A percentile compares a stretch with the other conserved stretches of the same genome.
Conservation (phyloP, 2,113 vertebrate genomes). For the Paramisgurnus dabryanus region DNA sequence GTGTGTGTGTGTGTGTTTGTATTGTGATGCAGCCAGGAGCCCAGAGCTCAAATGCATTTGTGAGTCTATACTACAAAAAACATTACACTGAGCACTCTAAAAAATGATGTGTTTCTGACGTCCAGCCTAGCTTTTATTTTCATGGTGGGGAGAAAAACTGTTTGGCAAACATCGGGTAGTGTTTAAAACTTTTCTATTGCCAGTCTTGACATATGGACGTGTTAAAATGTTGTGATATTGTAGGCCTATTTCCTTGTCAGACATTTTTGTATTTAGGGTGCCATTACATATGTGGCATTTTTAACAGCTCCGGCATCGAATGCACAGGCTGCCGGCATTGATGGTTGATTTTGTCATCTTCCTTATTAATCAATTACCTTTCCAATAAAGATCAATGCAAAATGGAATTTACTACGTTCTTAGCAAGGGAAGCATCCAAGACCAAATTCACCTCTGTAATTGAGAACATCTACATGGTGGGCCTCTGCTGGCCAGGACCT, state of each 20-base stretch:
- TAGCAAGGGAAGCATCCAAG: constrained; percentile 53
- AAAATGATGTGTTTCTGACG: constrained; percentile 61
- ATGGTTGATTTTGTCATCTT: neutral
- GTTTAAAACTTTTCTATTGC: constrained; percentile 60
- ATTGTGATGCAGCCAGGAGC: constrained; percentile 54
- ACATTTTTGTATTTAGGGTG: constrained; percentile 53
- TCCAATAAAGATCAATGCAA: constrained; percentile 4
- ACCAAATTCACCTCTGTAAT: constrained; percentile 56
- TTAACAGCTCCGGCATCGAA: constrained; percentile 45
- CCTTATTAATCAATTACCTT: neutral
- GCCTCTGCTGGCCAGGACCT: neutral
- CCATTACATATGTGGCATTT: constrained; percentile 51
- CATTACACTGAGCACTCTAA: constrained; percentile 54
- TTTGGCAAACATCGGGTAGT: constrained; percentile 49
- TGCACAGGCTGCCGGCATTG: neutral
- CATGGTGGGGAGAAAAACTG: constrained; percentile 55
- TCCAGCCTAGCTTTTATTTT: constrained; percentile 58
- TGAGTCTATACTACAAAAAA: constrained; percentile 53
- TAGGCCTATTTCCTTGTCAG: constrained; percentile 58
- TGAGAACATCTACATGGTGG: constrained; percentile 45
- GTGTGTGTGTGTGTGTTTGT: constrained; percentile 50
- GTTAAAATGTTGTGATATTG: constrained; percentile 59
- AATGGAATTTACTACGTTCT: constrained; percentile 61
- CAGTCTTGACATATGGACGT: constrained; percentile 56
- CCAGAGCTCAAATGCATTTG: constrained; percentile 61